Conservation (phyloP, 2,888 invertebrate genomes). For the Cyrtodaria siliqua region DNA sequence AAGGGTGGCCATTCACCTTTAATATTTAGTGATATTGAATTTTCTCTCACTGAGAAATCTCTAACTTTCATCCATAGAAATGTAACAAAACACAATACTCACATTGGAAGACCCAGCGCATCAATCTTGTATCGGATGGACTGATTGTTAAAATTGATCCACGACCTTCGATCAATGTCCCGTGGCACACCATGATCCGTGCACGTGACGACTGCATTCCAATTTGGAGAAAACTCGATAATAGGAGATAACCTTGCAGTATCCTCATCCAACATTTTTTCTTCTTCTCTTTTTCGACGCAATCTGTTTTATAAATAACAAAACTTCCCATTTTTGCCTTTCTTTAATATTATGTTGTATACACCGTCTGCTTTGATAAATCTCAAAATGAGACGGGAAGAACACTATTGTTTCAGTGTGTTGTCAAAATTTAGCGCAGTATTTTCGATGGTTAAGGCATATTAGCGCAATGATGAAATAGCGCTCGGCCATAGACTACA, state of each 20-base stretch:
- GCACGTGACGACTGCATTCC: conserved; percentile 69
- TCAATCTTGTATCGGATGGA: conserved; percentile 74
- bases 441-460: no score
- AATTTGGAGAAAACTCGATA: conserved; percentile 67
- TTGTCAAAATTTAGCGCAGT: no score
- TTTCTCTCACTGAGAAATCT: no score
- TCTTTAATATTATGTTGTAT: no score
- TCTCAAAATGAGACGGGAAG: no score
- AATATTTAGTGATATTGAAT: no score
- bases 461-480: no score
- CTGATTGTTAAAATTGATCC: conserved; percentile 74
- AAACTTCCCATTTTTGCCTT: not conserved
- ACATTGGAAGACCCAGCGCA: conserved; percentile 73
- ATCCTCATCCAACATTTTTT: conserved; percentile 58
- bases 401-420: no score
- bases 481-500: no score
- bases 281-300: conserved; percentile 32
- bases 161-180: conserved; percentile 76
- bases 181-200: conserved; percentile 55
- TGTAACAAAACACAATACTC: conserved; percentile 29
- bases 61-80: no score
- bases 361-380: no score
- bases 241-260: conserved; percentile 65
- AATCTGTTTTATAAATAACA: conserved; percentile 9
- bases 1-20: no score